Percentiles rank a stretch among this genome's conserved stretches.
Conservation (phyloP, 2,888 invertebrate genomes). For the Pammene aurita region DNA sequence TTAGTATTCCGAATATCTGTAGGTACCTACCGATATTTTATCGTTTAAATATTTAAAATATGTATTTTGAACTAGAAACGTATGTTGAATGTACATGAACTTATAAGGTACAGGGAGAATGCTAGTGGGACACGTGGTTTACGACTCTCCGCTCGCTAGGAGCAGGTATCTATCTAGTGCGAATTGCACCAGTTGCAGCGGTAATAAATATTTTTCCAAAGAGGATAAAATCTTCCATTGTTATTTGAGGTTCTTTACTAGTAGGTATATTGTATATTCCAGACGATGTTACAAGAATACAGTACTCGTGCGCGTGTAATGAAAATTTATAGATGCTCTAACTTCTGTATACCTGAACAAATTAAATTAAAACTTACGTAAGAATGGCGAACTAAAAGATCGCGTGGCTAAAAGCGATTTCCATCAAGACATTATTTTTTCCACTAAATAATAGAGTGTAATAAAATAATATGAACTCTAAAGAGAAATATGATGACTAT, state of each 20-base stretch:
- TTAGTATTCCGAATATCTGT: too few species aligned
- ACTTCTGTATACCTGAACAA: constrained; percentile 18
- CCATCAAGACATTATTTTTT: background rate
- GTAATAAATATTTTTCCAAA: constrained; percentile 57
- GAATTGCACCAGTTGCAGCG: constrained; percentile 58
- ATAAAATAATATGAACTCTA: too few species aligned
- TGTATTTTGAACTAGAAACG: too few species aligned
- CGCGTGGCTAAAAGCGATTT: background rate
- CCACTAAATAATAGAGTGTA: too few species aligned
- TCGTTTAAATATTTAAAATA: too few species aligned
- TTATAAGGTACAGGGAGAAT: constrained; percentile 17
- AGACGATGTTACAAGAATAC: constrained; percentile 16
- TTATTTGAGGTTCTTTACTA: constrained; percentile 26
- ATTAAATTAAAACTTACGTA: constrained; percentile 34
- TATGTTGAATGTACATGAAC: too few species aligned
- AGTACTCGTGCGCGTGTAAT: constrained; percentile 14
- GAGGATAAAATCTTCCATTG: constrained; percentile 42
- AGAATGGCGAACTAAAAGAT: constrained; percentile 16
- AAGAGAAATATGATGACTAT: too few species aligned
- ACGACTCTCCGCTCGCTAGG: constrained; percentile 60
- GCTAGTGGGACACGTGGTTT: constrained; percentile 53
- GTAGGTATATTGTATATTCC: too few species aligned
- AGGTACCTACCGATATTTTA: too few species aligned
- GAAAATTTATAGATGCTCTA: constrained; percentile 27
- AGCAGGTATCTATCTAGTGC: constrained; percentile 53